These are phyloP conservation scores for Sprattus sprattus DNA, from an alignment of 2,113 vertebrate species.

Conservation along the genomic window DNA sequence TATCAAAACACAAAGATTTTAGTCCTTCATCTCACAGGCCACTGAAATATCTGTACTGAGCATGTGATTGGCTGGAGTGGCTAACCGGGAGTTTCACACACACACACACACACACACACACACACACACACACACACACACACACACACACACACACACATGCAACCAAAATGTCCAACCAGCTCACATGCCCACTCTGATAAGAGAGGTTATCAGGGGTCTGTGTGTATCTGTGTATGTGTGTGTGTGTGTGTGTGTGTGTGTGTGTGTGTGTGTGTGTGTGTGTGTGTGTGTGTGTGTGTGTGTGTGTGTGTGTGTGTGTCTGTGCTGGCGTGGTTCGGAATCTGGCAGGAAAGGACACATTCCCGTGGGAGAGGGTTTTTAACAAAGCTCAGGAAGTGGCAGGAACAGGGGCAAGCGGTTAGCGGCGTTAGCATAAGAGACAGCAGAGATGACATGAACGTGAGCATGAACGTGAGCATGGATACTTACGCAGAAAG, in stretches of 20 bases:
- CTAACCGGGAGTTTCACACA: neutral
- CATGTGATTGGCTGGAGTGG: neutral
- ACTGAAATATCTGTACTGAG: neutral
- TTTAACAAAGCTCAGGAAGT: neutral
- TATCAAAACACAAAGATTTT: neutral
- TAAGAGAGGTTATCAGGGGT: too few species aligned
- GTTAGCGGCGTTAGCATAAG: neutral
- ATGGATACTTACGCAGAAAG: neutral
- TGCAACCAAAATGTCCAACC: neutral
- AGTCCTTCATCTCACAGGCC: neutral
- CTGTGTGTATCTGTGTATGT: too few species aligned
- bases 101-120: neutral
- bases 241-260: neutral
- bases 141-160: neutral
- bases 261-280: neutral
- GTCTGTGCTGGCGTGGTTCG: neutral
- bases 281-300: neutral
- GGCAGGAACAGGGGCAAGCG: too few species aligned
- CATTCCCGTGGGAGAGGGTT: neutral
- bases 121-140: conserved; percentile 7
- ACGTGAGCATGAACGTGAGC: neutral
- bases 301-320: neutral
- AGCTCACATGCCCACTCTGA: neutral
- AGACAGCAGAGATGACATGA: neutral
- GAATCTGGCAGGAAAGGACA: neutral